Evolutionary conservation across 1,140 invertebrate genomes (phyloP).

Genomic region (Rhynchophorus ferrugineus): DNA sequence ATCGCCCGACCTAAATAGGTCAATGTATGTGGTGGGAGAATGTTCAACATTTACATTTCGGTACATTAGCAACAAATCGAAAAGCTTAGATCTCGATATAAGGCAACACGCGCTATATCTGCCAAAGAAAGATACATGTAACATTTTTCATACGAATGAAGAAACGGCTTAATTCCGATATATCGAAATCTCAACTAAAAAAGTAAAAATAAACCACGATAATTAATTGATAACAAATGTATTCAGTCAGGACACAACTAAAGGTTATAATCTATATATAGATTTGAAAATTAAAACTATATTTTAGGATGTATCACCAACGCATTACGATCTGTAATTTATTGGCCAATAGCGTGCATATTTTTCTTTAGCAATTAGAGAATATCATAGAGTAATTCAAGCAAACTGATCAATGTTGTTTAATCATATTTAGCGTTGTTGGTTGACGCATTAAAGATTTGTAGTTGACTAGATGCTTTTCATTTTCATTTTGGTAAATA

Average conservation of each 20-base stretch:
- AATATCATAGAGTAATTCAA: no score
- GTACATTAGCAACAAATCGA: constrained; percentile 7
- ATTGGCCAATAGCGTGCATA: no score
- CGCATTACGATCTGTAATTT: constrained; percentile 15
- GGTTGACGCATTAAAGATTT: no score
- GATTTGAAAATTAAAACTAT: constrained; percentile 25
- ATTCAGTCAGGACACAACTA: constrained; percentile 27
- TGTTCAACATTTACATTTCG: constrained; percentile 32
- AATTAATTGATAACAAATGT: constrained; percentile 18
- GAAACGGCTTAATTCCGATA: constrained; percentile 7
- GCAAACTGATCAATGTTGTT: no score
- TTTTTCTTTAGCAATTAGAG: no score
- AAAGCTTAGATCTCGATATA: constrained; percentile 17
- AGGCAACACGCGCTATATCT: constrained; percentile 7
- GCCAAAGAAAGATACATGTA: constrained; percentile 8
- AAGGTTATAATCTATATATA: constrained; percentile 19
- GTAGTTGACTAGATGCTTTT: no score
- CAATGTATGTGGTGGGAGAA: constrained; percentile 28
- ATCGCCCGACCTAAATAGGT: constrained; percentile 27
- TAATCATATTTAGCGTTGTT: no score
- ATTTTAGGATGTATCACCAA: constrained; percentile 29
- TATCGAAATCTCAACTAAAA: constrained; percentile 26
- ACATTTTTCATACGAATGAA: constrained; percentile 1
- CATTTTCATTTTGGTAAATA: no score
- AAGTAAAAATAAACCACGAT: constrained; percentile 15